Evolutionary conservation across 2,888 invertebrate species (phyloP).

Genomic region (Thumatha senex): DNA sequence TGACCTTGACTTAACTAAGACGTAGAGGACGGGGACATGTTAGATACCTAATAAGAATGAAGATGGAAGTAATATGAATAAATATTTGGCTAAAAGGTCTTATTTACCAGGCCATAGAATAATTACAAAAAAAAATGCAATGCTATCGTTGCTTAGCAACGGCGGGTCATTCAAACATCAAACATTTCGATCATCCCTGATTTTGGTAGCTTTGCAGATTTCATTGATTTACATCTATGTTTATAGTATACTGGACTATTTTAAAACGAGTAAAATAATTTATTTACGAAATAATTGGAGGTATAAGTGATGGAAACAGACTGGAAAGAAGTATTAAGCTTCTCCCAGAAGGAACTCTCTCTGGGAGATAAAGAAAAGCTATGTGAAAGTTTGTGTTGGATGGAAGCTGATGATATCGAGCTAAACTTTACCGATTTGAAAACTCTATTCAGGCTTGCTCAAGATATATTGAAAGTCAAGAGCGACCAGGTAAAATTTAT

Average conservation of each 20-base stretch:
- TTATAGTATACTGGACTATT: background rate
- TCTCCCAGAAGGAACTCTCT: conserved; percentile 79
- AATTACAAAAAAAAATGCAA: too few species aligned
- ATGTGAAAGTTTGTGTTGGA: conserved; percentile 84
- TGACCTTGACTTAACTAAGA: too few species aligned
- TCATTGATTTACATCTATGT: background rate
- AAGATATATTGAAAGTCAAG: conserved; percentile 87
- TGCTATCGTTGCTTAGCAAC: conserved; percentile 57
- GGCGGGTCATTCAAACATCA: conserved; percentile 31
- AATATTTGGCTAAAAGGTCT: too few species aligned
- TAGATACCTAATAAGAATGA: too few species aligned
- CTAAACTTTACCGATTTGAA: conserved; percentile 81
- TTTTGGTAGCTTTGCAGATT: background rate
- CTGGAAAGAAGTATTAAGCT: conserved; percentile 83
- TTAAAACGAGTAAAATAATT: background rate
- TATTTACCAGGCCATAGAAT: too few species aligned
- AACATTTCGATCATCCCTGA: conserved; percentile 33
- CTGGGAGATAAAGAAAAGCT: conserved; percentile 86
- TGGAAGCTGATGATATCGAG: conserved; percentile 83
- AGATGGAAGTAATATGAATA: too few species aligned
- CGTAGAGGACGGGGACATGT: too few species aligned
- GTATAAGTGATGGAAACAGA: conserved; percentile 76
- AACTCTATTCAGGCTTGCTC: conserved; percentile 84
- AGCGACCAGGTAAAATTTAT: conserved; percentile 86
- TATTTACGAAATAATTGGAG: conserved; percentile 12